A percentile compares a stretch with the other conserved stretches of the same genome.
Conservation (phyloP, 2,113 vertebrate species). For the Herpailurus yagouaroundi region DNA sequence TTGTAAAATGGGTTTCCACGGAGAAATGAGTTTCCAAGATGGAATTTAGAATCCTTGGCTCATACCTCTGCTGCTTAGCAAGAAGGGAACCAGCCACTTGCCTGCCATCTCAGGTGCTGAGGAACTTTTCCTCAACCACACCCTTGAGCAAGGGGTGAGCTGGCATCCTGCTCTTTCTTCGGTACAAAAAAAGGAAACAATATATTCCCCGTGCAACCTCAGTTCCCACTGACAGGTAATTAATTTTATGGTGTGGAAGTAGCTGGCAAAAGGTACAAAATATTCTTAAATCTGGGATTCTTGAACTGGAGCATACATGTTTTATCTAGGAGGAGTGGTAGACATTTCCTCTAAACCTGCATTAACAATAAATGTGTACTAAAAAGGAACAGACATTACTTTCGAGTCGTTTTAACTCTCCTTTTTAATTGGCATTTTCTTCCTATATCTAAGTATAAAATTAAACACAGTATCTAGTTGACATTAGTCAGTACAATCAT, state of each 20-base stretch:
- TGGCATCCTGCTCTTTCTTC: background rate
- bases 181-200: background rate
- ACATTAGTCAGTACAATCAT: background rate
- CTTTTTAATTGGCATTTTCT: conserved; percentile 8
- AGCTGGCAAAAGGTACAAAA: background rate
- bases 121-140: background rate
- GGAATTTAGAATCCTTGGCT: conserved; percentile 57
- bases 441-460: background rate
- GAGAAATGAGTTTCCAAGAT: conserved; percentile 57
- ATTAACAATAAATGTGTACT: background rate
- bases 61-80: conserved; percentile 27
- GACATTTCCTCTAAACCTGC: background rate
- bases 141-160: background rate
- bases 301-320: background rate
- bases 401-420: conserved; percentile 1
- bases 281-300: conserved; percentile 29
- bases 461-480: background rate
- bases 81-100: background rate
- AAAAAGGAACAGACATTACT: background rate
- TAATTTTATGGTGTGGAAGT: background rate
- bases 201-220: background rate
- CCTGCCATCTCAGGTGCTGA: background rate
- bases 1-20: conserved; percentile 61
- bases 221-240: background rate
- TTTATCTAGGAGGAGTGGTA: background rate